Evolutionary conservation across 2,797 vertebrate species (phyloP), one percentile per base, ranked within the genome.

Genomic region (Moxostoma hubbsi): DNA sequence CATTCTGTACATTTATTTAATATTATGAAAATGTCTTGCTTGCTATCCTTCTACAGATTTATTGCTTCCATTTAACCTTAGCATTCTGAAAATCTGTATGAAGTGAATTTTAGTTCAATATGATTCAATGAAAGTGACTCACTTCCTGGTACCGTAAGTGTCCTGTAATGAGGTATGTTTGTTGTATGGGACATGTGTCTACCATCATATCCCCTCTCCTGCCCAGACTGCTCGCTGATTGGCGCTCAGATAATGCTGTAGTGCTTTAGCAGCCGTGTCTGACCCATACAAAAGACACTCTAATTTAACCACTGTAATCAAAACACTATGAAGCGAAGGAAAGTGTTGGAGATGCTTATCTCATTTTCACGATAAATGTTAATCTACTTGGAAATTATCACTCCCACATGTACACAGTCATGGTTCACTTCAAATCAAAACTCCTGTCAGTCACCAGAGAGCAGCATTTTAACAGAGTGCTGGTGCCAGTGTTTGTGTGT

Each of bases 191-290:
- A 50, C 70, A 54, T 50, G 58, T 12, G 43, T 46, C 55, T 73
- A 78, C 84, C 81, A 76, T 16, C 58, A 82, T 83, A 43, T 75
- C 16, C 55, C 43, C 47, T 76, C 58, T 54, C 77, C 71, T 71
- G 43, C 73, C 13, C 49, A 55, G 71, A 77, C 85, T 85, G 83
- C 89, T 86, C 88, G 79, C 64, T 82, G 84, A 90, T 90, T 84
- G 84, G 75, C 75, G 77, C 84, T 84, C 84, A 83, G 87, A 90
- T 90, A 86, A 79, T 78, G 65, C 77, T 79, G 64, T 75, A 73
- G 81, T 89, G 86, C 92, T 90, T 90, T 88, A 87, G 80, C 82
- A 86, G 86, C 83, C 73, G 81, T 80, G 11, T 18, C 79, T 71
- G 53, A 81, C 80, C 86, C 86, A 84, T 80, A 86, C 87, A 88